Evolutionary conservation across 2,888 invertebrate genomes (phyloP).

Genomic region (Drosophila algonquin): DNA sequence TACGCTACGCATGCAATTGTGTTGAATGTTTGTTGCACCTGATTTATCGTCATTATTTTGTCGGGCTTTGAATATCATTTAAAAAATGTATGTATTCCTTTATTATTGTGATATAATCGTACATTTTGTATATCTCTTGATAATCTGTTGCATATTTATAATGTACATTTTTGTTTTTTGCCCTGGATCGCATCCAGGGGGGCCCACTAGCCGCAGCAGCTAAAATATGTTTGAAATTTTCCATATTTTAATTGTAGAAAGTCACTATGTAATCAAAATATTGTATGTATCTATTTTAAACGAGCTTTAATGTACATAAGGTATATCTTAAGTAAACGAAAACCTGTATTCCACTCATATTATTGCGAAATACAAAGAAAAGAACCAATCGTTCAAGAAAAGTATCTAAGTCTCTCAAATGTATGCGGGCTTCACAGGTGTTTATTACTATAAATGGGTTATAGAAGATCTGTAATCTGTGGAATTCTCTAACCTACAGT

Average conservation of each 20-base stretch:
- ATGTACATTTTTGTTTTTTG: slow-evolving; percentile 56
- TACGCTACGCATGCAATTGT: neutral
- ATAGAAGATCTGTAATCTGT: no score
- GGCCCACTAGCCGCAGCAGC: slow-evolving; percentile 9
- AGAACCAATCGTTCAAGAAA: slow-evolving; percentile 12
- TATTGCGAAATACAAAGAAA: slow-evolving; percentile 37
- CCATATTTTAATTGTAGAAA: slow-evolving; percentile 44
- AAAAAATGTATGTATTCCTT: slow-evolving; percentile 79
- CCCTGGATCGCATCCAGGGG: slow-evolving; percentile 8
- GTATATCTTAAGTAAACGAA: slow-evolving; percentile 52
- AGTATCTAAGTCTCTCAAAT: slow-evolving; percentile 8
- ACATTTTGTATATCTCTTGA: slow-evolving; percentile 68
- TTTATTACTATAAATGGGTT: no score
- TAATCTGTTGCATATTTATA: slow-evolving; percentile 79
- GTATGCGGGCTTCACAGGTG: neutral
- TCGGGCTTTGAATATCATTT: slow-evolving; percentile 68
- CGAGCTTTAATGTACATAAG: slow-evolving; percentile 71
- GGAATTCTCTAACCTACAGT: no score
- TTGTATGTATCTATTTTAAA: slow-evolving; percentile 56
- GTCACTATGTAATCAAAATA: slow-evolving; percentile 23
- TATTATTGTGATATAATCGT: slow-evolving; percentile 82
- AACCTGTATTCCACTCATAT: slow-evolving; percentile 39
- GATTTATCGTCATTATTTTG: slow-evolving; percentile 37
- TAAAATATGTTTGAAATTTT: slow-evolving; percentile 23
- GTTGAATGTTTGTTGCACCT: slow-evolving; percentile 29